Evolutionary conservation across 2,797 vertebrate genomes (phyloP).

Genomic region (Numenius phaeopus): DNA sequence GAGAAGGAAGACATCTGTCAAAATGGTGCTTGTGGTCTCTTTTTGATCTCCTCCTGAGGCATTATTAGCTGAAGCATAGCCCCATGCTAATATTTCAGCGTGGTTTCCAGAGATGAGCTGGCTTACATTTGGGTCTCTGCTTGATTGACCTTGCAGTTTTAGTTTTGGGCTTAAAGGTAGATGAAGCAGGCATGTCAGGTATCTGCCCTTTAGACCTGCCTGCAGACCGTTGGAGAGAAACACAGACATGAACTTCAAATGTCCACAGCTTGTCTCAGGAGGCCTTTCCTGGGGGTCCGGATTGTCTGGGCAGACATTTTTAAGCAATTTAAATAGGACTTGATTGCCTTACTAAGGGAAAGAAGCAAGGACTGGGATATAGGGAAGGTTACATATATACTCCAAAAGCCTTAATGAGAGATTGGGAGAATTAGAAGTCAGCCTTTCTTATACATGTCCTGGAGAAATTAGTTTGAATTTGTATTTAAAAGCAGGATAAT

Average conservation of each 20-base stretch:
- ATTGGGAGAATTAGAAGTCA: not conserved
- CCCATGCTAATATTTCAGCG: not conserved
- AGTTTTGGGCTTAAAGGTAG: not conserved
- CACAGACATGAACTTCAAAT: rapidly evolving
- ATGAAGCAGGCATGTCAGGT: not conserved
- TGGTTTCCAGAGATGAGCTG: not conserved
- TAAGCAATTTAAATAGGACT: not conserved
- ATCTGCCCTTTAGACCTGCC: not conserved
- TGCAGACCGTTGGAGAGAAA: no score
- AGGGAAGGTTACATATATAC: not conserved
- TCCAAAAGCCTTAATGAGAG: not conserved
- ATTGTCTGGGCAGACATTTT: not conserved
- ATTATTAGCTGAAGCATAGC: not conserved
- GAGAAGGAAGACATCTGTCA: not conserved
- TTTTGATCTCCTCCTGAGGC: not conserved
- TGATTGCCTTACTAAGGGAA: not conserved
- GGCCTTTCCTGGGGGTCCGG: rapidly evolving
- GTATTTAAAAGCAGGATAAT: not conserved
- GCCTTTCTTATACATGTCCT: not conserved
- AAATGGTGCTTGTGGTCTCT: not conserved
- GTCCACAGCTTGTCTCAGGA: not conserved
- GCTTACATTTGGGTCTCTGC: not conserved
- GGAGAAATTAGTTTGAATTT: not conserved
- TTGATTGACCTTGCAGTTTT: no score
- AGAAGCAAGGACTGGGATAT: not conserved